phyloP scores from a whole-genome alignment of 35 echinoderm and acorn worm species.

The Amphiura filiformis region DNA sequence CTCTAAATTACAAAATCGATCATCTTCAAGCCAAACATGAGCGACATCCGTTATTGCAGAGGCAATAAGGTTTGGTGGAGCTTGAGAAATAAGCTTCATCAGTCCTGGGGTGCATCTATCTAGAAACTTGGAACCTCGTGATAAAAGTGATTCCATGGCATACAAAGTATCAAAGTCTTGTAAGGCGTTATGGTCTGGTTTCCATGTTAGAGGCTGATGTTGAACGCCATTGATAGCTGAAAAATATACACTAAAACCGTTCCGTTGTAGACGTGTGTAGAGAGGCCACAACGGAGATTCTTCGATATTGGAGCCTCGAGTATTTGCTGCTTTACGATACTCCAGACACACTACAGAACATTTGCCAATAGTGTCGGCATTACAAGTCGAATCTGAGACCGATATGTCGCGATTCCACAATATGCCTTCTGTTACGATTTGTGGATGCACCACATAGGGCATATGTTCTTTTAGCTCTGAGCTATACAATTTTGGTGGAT shows the following conservation, averaged over 20 bases:
- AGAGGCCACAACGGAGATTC: neutral
- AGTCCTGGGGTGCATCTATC: neutral
- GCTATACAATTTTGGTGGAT: neutral
- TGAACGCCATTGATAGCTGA: neutral
- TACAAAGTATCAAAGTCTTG: conserved; percentile 2
- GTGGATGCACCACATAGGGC: neutral
- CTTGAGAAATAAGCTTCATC: neutral
- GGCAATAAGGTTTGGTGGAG: neutral
- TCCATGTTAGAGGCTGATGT: neutral
- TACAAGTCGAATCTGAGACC: neutral
- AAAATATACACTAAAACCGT: neutral
- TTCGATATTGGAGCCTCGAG: neutral
- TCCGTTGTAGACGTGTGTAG: neutral
- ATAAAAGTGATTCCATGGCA: conserved; percentile 2
- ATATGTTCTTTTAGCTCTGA: neutral
- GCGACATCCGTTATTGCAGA: neutral
- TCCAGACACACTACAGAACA: conserved; percentile 10
- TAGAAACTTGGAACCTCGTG: neutral
- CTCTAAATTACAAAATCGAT: conserved; percentile 12
- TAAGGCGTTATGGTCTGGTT: neutral
- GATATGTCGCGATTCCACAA: neutral
- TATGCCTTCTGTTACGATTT: neutral
- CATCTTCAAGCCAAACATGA: neutral
- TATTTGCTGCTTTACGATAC: neutral
- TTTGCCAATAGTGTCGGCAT: neutral